phyloP scores from a whole-genome alignment of 2,888 invertebrate species.

The Sphecodes monilicornis region DNA sequence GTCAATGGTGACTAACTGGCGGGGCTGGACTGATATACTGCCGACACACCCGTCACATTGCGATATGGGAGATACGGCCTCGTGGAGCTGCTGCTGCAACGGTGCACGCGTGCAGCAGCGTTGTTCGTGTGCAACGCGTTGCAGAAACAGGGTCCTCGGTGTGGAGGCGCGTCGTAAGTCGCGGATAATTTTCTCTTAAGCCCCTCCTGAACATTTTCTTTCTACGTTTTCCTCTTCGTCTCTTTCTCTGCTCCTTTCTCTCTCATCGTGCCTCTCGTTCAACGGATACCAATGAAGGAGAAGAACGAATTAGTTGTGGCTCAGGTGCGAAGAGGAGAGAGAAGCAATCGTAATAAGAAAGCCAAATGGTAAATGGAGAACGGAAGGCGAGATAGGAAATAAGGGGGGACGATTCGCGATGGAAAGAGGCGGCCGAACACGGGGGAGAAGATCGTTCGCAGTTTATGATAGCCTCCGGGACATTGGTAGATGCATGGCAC shows the following conservation, averaged over 20 bases:
- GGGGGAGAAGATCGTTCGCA: slow-evolving; percentile 48
- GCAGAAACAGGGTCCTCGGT: slow-evolving; percentile 10
- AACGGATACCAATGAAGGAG: not conserved
- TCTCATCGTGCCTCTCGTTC: not conserved
- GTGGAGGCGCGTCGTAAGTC: slow-evolving; percentile 14
- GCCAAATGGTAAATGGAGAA: slow-evolving; percentile 17
- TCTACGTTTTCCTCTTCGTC: not conserved
- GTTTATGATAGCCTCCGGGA: slow-evolving; percentile 53
- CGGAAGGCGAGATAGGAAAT: not conserved
- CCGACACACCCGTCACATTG: slow-evolving; percentile 75
- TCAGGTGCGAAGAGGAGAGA: slow-evolving; percentile 5
- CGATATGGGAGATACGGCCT: slow-evolving; percentile 69
- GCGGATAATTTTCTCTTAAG: slow-evolving; percentile 15
- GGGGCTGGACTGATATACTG: slow-evolving; percentile 70
- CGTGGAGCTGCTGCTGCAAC: slow-evolving; percentile 57
- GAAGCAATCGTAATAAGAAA: slow-evolving; percentile 20
- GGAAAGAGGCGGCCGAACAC: slow-evolving; percentile 25
- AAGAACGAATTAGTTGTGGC: not conserved
- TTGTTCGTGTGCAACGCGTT: slow-evolving; percentile 47
- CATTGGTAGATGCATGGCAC: slow-evolving; percentile 29
- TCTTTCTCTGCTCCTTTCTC: not conserved
- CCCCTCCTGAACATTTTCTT: not conserved
- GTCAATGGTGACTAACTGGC: slow-evolving; percentile 68
- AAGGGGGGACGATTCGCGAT: slow-evolving; percentile 25
- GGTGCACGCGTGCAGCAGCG: slow-evolving; percentile 34